A percentile compares a stretch with the other conserved stretches of the same genome.
phyloP scores from a whole-genome alignment of 2,888 invertebrate genomes.

The Listrodromus nycthemerus region DNA sequence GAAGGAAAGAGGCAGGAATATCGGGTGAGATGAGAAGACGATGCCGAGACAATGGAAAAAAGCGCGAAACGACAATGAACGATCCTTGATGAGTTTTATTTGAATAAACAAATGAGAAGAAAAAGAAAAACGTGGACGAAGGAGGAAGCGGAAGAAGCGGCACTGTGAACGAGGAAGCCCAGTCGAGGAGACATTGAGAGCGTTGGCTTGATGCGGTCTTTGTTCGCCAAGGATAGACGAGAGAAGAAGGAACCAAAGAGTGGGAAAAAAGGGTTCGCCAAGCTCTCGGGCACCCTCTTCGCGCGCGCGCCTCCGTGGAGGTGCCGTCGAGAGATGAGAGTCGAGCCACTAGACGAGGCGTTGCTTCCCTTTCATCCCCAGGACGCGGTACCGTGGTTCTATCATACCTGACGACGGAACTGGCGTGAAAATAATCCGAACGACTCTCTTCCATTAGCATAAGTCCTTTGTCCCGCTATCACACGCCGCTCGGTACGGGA shows the following conservation, averaged over 20 bases:
- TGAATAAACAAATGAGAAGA: slow-evolving; percentile 31
- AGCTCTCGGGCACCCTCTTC: slow-evolving; percentile 16
- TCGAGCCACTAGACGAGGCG: slow-evolving; percentile 40
- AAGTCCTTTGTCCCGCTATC: slow-evolving; percentile 66
- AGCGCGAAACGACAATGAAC: slow-evolving; percentile 40
- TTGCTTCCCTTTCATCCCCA: slow-evolving; percentile 51
- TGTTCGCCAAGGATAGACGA: slow-evolving; percentile 35
- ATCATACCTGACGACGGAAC: slow-evolving; percentile 31
- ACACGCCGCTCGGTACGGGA: slow-evolving; percentile 24
- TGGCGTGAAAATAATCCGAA: slow-evolving; percentile 66
- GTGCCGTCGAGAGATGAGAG: slow-evolving; percentile 33
- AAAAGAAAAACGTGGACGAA: slow-evolving; percentile 14
- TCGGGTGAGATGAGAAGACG: slow-evolving; percentile 1
- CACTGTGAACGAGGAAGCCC: slow-evolving; percentile 24
- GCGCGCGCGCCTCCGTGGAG: slow-evolving; percentile 25
- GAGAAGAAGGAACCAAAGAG: slow-evolving; percentile 25
- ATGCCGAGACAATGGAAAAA: slow-evolving; percentile 43
- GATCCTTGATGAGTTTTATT: slow-evolving; percentile 56
- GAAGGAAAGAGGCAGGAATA: slow-evolving; percentile 3
- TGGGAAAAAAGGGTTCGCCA: slow-evolving; percentile 31
- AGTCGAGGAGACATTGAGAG: slow-evolving; percentile 30
- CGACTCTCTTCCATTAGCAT: slow-evolving; percentile 66
- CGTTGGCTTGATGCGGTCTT: slow-evolving; percentile 55
- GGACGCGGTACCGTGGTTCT: slow-evolving; percentile 24
- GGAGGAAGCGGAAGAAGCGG: slow-evolving; percentile 12